phyloP scores from a whole-genome alignment of 2,888 invertebrate genomes.

The Drosophila vallismaia region DNA sequence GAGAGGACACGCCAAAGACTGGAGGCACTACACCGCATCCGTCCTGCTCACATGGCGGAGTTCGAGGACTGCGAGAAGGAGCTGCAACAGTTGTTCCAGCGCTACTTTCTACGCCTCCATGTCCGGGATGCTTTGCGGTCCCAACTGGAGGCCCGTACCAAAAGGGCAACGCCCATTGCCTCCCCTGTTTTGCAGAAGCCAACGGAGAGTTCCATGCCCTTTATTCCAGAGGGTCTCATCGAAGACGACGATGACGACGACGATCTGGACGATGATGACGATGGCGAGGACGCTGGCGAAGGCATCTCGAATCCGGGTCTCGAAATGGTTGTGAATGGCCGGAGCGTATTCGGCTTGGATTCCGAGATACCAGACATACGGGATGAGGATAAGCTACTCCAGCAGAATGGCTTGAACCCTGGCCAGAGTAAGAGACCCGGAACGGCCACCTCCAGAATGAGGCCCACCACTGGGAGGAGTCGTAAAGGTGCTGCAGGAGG shows the following conservation, averaged over 20 bases:
- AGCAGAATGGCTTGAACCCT: conserved; percentile 38
- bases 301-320: conserved; percentile 2
- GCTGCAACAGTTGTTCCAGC: conserved; percentile 92
- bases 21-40: conserved; percentile 96
- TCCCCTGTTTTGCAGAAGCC: conserved; percentile 81
- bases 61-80: conserved; percentile 94
- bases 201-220: conserved; percentile 81
- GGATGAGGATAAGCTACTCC: conserved; percentile 74
- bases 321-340: conserved; percentile 34
- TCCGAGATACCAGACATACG: conserved; percentile 77
- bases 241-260: conserved; percentile 82
- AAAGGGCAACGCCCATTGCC: conserved; percentile 72
- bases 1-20: conserved; percentile 96
- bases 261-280: conserved; percentile 32
- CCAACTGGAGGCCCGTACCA: conserved; percentile 86
- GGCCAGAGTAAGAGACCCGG: conserved; percentile 63
- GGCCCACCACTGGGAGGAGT: conserved; percentile 83
- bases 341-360: conserved; percentile 68
- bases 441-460: conserved; percentile 75
- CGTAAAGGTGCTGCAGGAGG: conserved; percentile 56
- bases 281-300: conserved; percentile 10
- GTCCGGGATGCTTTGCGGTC: conserved; percentile 95
- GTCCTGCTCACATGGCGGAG: conserved; percentile 98
- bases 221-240: conserved; percentile 82
- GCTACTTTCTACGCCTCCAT: conserved; percentile 94